A percentile compares a stretch with the other conserved stretches of the same genome.
Conservation (phyloP, 2,888 invertebrate genomes). For the Uropetala carovei region DNA sequence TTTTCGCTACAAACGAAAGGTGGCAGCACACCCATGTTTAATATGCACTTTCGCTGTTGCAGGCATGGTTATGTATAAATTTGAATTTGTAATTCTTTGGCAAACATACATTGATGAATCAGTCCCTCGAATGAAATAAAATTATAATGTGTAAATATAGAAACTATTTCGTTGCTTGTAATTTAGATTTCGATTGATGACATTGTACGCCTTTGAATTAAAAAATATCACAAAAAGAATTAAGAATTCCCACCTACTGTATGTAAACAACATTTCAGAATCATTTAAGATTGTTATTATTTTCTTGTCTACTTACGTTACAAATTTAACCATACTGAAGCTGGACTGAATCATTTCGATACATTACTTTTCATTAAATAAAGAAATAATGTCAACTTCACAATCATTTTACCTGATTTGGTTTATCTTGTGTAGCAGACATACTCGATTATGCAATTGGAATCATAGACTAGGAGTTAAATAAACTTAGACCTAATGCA, state of each 20-base stretch:
- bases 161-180: too few relatives aligned
- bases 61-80: too few relatives aligned
- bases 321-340: neutral
- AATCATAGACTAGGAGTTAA: neutral
- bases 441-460: conserved; percentile 17
- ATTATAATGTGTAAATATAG: too few relatives aligned
- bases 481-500: neutral
- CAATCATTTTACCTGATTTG: conserved; percentile 45
- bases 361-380: neutral
- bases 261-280: too few relatives aligned
- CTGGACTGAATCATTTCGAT: neutral
- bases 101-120: too few relatives aligned
- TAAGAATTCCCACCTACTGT: too few relatives aligned
- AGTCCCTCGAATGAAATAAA: too few relatives aligned
- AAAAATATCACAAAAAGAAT: too few relatives aligned
- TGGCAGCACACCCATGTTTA: conserved; percentile 60
- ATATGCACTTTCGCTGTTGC: neutral
- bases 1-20: conserved; percentile 43
- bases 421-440: conserved; percentile 36
- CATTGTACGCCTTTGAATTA: too few relatives aligned
- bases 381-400: neutral
- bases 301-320: conserved; percentile 12
- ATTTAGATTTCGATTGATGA: too few relatives aligned
- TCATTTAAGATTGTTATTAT: neutral
- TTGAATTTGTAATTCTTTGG: too few relatives aligned